phyloP scores from a whole-genome alignment of 2,888 invertebrate genomes.

The Xestia xanthographa region DNA sequence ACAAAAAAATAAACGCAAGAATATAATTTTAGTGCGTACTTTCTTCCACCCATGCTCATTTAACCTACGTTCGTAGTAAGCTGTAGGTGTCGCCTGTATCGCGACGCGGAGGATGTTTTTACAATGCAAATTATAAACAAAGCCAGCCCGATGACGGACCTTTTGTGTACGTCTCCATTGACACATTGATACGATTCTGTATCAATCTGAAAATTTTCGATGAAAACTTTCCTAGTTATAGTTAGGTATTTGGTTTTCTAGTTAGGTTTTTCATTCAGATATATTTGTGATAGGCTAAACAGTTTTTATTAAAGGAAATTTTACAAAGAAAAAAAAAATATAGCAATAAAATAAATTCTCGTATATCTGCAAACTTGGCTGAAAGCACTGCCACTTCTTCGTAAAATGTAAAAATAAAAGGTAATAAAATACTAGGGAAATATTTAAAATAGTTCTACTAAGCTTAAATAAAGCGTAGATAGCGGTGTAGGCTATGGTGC shows the following conservation, averaged over 20 bases:
- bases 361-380: not conserved
- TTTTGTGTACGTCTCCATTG: conserved; percentile 73
- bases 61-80: conserved; percentile 70
- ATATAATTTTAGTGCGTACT: conserved; percentile 58
- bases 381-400: not conserved
- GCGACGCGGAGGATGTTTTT: conserved; percentile 85
- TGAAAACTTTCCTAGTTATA: not conserved
- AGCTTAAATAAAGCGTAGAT: not conserved
- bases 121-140: conserved; percentile 87
- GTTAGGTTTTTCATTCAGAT: no score
- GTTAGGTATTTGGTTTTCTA: no score
- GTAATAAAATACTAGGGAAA: not conserved
- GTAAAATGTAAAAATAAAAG: not conserved
- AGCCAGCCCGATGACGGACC: conserved; percentile 82
- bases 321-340: not conserved
- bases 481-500: not conserved
- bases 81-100: conserved; percentile 81
- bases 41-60: conserved; percentile 65
- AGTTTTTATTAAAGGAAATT: not conserved
- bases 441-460: not conserved
- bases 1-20: not conserved
- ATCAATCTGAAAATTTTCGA: not conserved
- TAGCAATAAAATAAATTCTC: not conserved
- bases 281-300: not conserved
- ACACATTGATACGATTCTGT: conserved; percentile 14